Conservation (phyloP, 37 sponge, comb jelly and placozoan species). For the Aphrocallistes beatrix region DNA sequence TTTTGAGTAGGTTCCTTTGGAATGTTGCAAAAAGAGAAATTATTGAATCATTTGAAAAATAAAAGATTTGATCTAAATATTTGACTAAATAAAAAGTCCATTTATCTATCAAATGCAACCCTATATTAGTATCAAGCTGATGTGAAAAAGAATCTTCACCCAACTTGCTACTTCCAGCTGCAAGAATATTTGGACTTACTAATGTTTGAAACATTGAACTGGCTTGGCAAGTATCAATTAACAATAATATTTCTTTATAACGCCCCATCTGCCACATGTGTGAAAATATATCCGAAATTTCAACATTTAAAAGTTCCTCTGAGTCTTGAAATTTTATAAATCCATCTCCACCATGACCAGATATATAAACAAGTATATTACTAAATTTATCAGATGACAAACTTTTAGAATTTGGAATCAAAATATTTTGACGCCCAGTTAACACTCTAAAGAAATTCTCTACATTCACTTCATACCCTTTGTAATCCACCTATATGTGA, state of each 20-base stretch:
- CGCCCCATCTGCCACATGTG: background rate
- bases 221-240: background rate
- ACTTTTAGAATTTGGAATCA: background rate
- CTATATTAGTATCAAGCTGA: background rate
- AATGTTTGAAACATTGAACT: background rate
- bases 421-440: background rate
- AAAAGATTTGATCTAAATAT: background rate
- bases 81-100: background rate
- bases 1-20: background rate
- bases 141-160: constrained; percentile 14
- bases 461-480: background rate
- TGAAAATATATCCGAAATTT: background rate
- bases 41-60: background rate
- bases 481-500: background rate
- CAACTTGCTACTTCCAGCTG: background rate
- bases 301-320: background rate
- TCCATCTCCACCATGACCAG: constrained; percentile 10
- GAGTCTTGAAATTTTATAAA: background rate
- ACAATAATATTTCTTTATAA: background rate
- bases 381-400: background rate
- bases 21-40: background rate
- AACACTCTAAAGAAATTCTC: background rate
- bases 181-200: background rate
- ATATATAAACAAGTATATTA: background rate
- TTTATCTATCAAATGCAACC: constrained; percentile 5